Percentiles rank a stretch among this genome's conserved stretches.
Conservation (phyloP, 2,113 vertebrate genomes). For the Thomomys bottae region DNA sequence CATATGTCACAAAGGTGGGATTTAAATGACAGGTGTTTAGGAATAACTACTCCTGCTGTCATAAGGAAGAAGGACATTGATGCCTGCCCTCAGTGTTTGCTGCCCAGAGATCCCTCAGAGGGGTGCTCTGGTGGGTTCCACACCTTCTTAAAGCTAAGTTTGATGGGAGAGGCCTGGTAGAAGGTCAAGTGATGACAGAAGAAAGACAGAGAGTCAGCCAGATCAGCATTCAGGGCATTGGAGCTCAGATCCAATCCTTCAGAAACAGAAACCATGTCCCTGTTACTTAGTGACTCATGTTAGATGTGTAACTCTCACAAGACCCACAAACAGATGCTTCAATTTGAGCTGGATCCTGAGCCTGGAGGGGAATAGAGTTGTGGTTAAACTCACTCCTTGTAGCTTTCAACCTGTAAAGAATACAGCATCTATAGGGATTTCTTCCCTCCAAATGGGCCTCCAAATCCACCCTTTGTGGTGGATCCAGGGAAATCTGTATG, state of each 20-base stretch:
- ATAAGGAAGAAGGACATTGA: background rate
- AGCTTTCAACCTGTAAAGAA: background rate
- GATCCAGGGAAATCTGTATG: background rate
- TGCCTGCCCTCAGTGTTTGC: background rate
- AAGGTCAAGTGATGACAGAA: background rate
- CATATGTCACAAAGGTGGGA: background rate
- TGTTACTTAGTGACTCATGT: background rate
- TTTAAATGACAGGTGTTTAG: background rate
- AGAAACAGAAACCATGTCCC: background rate
- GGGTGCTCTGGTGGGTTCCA: background rate
- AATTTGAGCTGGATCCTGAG: background rate
- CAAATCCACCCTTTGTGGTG: background rate
- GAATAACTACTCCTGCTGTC: background rate
- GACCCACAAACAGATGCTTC: background rate
- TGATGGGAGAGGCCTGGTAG: background rate
- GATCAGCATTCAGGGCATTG: background rate
- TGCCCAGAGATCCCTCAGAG: background rate
- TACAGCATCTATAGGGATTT: background rate
- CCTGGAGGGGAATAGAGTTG: background rate
- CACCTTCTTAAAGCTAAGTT: background rate
- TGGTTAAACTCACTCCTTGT: background rate
- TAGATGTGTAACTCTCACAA: background rate
- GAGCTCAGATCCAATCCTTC: background rate
- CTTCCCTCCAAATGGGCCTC: background rate
- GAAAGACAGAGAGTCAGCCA: background rate